A percentile compares a stretch with the other conserved stretches of the same genome.
Conservation (phyloP, 2,113 vertebrate genomes). For the Bubalus kerabau region DNA sequence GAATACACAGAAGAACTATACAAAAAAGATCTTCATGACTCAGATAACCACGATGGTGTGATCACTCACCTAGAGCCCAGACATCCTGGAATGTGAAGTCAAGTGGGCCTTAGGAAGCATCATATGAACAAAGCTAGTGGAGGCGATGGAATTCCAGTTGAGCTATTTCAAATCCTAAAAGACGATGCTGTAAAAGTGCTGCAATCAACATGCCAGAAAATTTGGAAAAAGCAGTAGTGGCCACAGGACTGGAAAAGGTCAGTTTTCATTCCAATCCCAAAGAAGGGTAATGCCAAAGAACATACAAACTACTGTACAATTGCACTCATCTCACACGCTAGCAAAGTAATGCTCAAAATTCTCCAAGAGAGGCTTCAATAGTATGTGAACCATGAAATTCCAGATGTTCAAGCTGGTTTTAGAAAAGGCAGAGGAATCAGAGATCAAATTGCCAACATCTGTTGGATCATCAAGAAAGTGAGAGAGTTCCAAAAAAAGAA, state of each 20-base stretch:
- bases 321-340: background rate
- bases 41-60: background rate
- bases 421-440: background rate
- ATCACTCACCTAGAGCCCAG: background rate
- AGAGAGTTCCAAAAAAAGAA: background rate
- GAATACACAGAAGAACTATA: background rate
- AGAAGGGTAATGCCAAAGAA: background rate
- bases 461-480: accelerated
- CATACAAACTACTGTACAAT: accelerated
- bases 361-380: background rate
- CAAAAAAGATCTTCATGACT: background rate
- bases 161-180: background rate
- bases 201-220: background rate
- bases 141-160: background rate
- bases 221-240: background rate
- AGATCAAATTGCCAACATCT: background rate
- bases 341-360: background rate
- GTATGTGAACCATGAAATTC: accelerated
- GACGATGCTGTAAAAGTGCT: background rate
- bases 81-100: background rate
- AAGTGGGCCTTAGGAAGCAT: background rate
- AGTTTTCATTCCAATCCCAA: background rate
- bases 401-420: background rate
- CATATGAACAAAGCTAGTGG: background rate
- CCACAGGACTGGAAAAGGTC: background rate